These are phyloP conservation scores for Agriopis marginaria DNA, from an alignment of 2,888 invertebrate species.

Conservation along the genomic window DNA sequence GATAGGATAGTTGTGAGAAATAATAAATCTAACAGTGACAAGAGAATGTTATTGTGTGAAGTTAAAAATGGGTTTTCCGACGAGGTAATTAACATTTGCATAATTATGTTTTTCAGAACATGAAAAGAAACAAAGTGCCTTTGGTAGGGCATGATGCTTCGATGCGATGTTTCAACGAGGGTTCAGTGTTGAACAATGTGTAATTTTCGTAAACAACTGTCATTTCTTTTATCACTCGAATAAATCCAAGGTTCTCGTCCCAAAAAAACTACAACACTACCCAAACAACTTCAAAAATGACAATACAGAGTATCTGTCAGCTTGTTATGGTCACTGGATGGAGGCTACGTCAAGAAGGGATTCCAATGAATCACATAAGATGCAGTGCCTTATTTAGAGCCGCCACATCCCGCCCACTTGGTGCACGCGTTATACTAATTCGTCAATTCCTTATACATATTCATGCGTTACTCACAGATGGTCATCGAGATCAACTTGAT, in stretches of 20 bases:
- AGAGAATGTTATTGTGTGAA: conserved; percentile 63
- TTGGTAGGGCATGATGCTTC: no score
- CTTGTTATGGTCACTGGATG: conserved; percentile 11
- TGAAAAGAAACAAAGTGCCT: conserved; percentile 27
- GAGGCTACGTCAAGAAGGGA: conserved; percentile 14
- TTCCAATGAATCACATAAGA: conserved; percentile 43
- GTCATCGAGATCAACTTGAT: conserved; percentile 38
- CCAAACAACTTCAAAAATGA: conserved; percentile 5
- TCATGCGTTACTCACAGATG: conserved; percentile 38
- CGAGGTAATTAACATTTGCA: conserved; percentile 55
- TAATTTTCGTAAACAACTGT: not conserved
- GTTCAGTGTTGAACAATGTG: not conserved
- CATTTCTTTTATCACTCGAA: not conserved
- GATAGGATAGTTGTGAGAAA: conserved; percentile 65
- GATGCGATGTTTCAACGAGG: no score
- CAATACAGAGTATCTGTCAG: not conserved
- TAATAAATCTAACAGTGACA: conserved; percentile 75
- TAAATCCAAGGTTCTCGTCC: not conserved
- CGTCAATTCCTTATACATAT: conserved; percentile 45
- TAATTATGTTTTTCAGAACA: conserved; percentile 44
- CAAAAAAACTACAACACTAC: not conserved
- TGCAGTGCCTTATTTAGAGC: conserved; percentile 37
- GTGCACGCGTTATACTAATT: conserved; percentile 39
- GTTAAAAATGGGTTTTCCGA: conserved; percentile 62
- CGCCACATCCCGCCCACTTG: conserved; percentile 36